Evolutionary conservation across 2,797 vertebrate species (phyloP).

Genomic region (Setipinna tenuifilis): DNA sequence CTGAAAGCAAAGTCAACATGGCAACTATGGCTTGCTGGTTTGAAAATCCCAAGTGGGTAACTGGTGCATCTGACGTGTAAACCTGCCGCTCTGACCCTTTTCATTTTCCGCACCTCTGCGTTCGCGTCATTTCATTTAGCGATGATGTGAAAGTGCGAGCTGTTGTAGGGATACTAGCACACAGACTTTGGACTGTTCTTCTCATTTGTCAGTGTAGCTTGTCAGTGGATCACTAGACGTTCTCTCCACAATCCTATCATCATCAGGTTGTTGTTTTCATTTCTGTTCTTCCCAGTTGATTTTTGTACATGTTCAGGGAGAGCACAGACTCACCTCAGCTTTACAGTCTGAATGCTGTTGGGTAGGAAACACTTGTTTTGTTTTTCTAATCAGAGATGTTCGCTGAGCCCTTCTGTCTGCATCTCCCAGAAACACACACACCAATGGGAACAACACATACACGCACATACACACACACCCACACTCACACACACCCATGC

Average conservation of each 20-base stretch:
- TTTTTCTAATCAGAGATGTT: constrained; percentile 55
- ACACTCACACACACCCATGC: constrained; percentile 40
- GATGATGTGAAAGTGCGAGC: neutral
- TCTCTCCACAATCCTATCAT: neutral
- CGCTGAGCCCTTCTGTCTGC: constrained; percentile 47
- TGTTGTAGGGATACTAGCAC: neutral
- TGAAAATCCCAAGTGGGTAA: neutral
- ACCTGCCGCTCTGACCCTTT: neutral
- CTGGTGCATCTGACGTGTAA: neutral
- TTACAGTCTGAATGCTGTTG: constrained; percentile 68
- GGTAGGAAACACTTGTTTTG: constrained; percentile 54
- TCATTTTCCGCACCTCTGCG: neutral
- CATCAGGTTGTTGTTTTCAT: constrained; percentile 35
- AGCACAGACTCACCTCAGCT: constrained; percentile 70
- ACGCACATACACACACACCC: neutral
- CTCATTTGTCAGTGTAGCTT: neutral
- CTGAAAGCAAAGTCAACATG: neutral
- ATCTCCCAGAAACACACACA: constrained; percentile 36
- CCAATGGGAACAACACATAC: neutral
- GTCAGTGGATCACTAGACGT: constrained; percentile 12
- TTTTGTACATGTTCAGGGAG: constrained; percentile 50
- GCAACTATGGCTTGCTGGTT: neutral
- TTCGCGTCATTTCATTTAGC: neutral
- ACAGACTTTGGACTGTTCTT: constrained; percentile 49
- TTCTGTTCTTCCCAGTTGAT: constrained; percentile 42